Conservation (phyloP, 2,113 vertebrate species). For the Pteropus alecto region DNA sequence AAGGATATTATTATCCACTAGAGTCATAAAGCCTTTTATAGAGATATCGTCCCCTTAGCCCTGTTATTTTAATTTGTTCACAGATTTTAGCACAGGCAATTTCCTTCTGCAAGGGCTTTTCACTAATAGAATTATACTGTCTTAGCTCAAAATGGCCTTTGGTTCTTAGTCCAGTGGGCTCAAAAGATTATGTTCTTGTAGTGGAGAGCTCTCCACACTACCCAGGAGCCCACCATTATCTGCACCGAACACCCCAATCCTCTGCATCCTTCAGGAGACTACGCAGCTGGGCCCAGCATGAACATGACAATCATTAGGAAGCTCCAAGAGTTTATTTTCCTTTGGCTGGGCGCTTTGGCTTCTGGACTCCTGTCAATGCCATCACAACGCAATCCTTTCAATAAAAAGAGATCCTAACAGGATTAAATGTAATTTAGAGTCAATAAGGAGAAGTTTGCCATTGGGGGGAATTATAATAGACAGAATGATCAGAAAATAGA, state of each 20-base stretch:
- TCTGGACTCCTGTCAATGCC: constrained; percentile 50
- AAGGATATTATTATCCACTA: constrained; percentile 59
- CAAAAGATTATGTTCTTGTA: constrained; percentile 59
- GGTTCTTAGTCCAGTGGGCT: constrained; percentile 56
- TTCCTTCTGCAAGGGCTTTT: constrained; percentile 60
- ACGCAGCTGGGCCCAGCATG: constrained; percentile 62
- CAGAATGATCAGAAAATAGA: constrained; percentile 64
- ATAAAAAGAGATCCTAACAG: constrained; percentile 73
- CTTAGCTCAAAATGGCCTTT: constrained; percentile 67
- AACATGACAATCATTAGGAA: constrained; percentile 64
- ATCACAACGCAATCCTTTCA: constrained; percentile 67
- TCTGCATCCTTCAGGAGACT: constrained; percentile 40
- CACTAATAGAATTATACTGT: constrained; percentile 69
- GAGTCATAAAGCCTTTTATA: constrained; percentile 66
- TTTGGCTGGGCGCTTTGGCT: neutral
- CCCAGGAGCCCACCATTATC: constrained; percentile 30
- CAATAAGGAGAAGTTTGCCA: constrained; percentile 72
- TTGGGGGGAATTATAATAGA: constrained; percentile 64
- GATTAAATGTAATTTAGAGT: constrained; percentile 79
- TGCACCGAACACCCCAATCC: constrained; percentile 23
- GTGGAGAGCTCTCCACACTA: neutral
- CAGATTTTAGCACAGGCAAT: constrained; percentile 69
- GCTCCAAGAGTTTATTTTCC: constrained; percentile 64
- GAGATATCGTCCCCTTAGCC: constrained; percentile 54
- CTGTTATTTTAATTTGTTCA: constrained; percentile 72